Conservation (phyloP, 2,888 invertebrate species). For the Acrocera orbiculus region DNA sequence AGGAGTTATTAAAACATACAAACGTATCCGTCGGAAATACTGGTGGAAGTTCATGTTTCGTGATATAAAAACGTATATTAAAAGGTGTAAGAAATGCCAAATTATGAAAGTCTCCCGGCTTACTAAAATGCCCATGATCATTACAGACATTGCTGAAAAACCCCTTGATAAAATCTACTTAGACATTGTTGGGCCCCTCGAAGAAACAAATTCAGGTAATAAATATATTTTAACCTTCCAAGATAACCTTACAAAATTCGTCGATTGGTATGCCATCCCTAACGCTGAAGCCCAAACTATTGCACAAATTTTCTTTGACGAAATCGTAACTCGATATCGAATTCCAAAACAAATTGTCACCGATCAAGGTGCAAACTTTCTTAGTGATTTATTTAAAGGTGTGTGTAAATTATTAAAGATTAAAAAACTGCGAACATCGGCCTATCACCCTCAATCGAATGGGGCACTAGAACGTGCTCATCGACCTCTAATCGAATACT, state of each 20-base stretch:
- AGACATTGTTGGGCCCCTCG: slow-evolving; percentile 4
- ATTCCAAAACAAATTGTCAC: slow-evolving; percentile 6
- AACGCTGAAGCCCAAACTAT: slow-evolving; percentile 8
- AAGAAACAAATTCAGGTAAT: slow-evolving; percentile 1
- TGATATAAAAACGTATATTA: no score
- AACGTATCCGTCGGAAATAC: no score
- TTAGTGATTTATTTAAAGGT: slow-evolving; percentile 1
- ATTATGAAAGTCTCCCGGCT: no score
- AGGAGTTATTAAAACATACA: no score
- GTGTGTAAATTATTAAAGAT: slow-evolving; percentile 2
- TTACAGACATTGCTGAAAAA: no score
- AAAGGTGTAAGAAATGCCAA: no score
- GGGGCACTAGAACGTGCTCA: slow-evolving; percentile 1
- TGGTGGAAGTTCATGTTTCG: no score
- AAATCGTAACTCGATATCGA: slow-evolving; percentile 5
- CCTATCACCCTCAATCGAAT: slow-evolving; percentile 4
- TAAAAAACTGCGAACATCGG: background rate
- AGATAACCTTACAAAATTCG: slow-evolving; percentile 6
- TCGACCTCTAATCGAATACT: background rate
- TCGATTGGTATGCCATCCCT: slow-evolving; percentile 4
- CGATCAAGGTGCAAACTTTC: slow-evolving; percentile 6
- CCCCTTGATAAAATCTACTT: no score
- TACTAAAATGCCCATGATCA: no score
- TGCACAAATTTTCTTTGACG: slow-evolving; percentile 5
- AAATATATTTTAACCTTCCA: slow-evolving; percentile 8